Conservation (phyloP, 1,140 invertebrate genomes). For the Tetramorium simillimum region DNA sequence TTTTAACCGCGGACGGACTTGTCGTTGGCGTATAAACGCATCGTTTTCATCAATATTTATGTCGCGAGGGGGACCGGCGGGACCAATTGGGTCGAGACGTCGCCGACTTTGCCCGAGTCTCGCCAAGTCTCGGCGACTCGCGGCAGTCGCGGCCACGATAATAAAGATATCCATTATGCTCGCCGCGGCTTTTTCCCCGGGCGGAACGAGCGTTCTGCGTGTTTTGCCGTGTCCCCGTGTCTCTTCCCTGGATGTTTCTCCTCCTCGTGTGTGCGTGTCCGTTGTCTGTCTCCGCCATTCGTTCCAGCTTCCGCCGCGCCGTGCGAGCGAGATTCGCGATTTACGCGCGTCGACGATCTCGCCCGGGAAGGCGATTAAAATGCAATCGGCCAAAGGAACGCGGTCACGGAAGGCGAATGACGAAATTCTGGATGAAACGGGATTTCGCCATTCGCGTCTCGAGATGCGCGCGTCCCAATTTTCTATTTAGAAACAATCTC, state of each 20-base stretch:
- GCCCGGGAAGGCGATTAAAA: constrained; percentile 24
- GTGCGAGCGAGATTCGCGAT: constrained; percentile 20
- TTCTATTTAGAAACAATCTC: neutral
- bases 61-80: constrained; percentile 21
- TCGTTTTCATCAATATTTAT: constrained; percentile 77
- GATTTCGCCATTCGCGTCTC: neutral
- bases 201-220: constrained; percentile 62
- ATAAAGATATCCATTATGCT: constrained; percentile 77
- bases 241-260: neutral
- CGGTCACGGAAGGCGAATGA: neutral
- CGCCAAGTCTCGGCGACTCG: constrained; percentile 54
- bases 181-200: constrained; percentile 65
- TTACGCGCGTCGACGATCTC: constrained; percentile 36
- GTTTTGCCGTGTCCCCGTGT: constrained; percentile 56
- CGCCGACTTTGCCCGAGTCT: constrained; percentile 50
- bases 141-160: constrained; percentile 65
- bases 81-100: constrained; percentile 68
- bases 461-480: neutral
- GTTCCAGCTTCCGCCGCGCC: constrained; percentile 23
- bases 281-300: constrained; percentile 29
- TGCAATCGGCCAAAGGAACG: constrained; percentile 27
- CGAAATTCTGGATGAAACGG: neutral
- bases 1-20: constrained; percentile 75
- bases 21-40: constrained; percentile 75
- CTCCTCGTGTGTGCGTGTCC: neutral